Percentiles rank a stretch among this genome's conserved stretches.
Evolutionary conservation across 2,113 vertebrate genomes (phyloP).

Genomic region (Psilopogon haemacephalus): DNA sequence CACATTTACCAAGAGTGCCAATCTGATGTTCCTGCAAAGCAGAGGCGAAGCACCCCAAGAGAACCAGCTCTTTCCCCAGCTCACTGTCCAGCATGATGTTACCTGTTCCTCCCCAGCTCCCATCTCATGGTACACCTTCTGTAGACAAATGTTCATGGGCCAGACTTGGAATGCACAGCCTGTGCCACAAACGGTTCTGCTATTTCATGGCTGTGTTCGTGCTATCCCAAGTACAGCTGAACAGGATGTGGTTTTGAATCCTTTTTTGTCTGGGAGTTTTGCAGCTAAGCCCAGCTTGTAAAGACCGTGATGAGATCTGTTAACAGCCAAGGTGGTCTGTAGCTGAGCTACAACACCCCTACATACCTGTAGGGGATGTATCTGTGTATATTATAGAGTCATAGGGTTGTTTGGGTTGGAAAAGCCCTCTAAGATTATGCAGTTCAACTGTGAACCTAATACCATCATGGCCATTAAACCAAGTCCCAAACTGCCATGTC

Average conservation of each 20-base stretch:
- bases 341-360: neutral
- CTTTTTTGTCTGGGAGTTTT: neutral
- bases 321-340: neutral
- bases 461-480: too few relatives aligned
- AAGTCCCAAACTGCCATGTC: too few relatives aligned
- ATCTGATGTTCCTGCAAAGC: neutral
- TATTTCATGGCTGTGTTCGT: too few relatives aligned
- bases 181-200: neutral
- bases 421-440: too few relatives aligned
- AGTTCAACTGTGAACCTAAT: too few relatives aligned
- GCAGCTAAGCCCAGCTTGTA: neutral
- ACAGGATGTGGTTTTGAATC: neutral
- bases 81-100: neutral
- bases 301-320: neutral
- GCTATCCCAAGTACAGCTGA: neutral
- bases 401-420: too few relatives aligned
- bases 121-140: neutral
- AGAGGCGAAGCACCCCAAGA: rapidly evolving
- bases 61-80: neutral
- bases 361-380: too few relatives aligned
- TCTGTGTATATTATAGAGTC: too few relatives aligned
- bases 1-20: neutral
- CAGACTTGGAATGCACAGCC: conserved; percentile 19
- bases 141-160: neutral
- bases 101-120: neutral